A percentile compares a stretch with the other conserved stretches of the same genome.
These are phyloP conservation scores for Chloroclystis v-ata DNA, from an alignment of 2,888 invertebrate genomes.

Conservation along the genomic window DNA sequence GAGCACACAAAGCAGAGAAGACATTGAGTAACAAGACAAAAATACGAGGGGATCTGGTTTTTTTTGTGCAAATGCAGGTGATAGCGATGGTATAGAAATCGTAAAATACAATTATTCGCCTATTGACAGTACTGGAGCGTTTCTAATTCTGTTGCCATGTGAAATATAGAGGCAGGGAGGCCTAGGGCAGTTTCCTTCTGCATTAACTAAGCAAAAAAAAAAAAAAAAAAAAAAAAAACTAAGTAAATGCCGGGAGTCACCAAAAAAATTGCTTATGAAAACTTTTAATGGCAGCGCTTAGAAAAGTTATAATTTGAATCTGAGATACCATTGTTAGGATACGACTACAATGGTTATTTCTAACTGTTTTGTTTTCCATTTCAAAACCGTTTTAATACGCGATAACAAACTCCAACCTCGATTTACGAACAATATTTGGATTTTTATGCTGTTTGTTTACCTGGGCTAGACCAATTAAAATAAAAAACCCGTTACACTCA, in stretches of 20 bases:
- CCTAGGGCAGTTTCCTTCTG: constrained; percentile 11
- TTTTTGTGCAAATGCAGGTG: constrained; percentile 65
- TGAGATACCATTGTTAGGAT: constrained; percentile 24
- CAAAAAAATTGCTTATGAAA: constrained; percentile 26
- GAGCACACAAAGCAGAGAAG: constrained; percentile 53
- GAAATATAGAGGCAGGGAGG: constrained; percentile 28
- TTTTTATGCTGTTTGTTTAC: background rate
- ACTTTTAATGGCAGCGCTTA: constrained; percentile 31
- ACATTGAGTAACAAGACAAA: constrained; percentile 72
- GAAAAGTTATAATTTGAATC: constrained; percentile 28
- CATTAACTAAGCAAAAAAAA: background rate
- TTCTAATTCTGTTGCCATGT: constrained; percentile 54
- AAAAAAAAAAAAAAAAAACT: too few species aligned
- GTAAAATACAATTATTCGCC: constrained; percentile 69
- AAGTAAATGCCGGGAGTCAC: constrained; percentile 19
- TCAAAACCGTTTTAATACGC: background rate
- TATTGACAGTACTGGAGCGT: constrained; percentile 61
- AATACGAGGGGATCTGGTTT: constrained; percentile 62
- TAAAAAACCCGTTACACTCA: constrained; percentile 1
- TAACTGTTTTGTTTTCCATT: background rate
- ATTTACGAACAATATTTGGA: background rate
- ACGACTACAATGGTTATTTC: constrained; percentile 12
- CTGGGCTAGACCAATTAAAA: background rate
- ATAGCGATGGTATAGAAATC: constrained; percentile 59
- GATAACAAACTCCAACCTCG: too few species aligned